Evolutionary conservation across 2,113 vertebrate genomes (phyloP), one percentile per base, ranked within the genome.

Genomic region (Tenrec ecaudatus): DNA sequence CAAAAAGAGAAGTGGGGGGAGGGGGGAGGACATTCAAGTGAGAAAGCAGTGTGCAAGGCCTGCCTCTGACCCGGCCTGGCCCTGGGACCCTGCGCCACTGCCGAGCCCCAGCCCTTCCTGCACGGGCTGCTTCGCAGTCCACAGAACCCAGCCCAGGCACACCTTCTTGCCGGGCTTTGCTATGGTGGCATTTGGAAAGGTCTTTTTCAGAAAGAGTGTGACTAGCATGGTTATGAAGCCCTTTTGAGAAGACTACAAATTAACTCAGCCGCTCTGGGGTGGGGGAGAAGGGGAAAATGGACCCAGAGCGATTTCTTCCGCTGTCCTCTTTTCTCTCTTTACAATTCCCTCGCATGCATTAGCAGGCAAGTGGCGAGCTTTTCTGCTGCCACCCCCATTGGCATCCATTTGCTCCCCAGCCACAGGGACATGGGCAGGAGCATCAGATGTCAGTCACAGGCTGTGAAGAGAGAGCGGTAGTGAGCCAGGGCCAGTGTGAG

Each of bases 401-500:
- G 88, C 40, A 80, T 88, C 86, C 90, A 83, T 95, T 80, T 95
- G 85, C 69, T 93, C 27, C 1, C 22, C 66, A 90, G 85, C 82
- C 75, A 57, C 79, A 40, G 53, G 88, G 62, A 75, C 86, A 76
- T 75, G 0, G 0, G 58, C 7, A 4, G 88, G 85, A 58, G 29
- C 53, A 83, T 73, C 40, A 40, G 47, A 94, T 4, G n/a, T 76
- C 92, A 77, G n/a, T 80, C 78, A 29, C 0, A 2, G 53, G 69
- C 87, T 91, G 22, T 33, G 38, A 80, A 86, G 62, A 75, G 38
- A 89, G 60, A 91, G 68, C n/a, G 15, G 7, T 17, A 81, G 82
- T 58, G 82, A 90, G 75, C 68, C 36, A 23, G 82, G 17, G 77
- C 25, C 40, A 57, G 58, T n/a, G 43, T 29, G 47, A 38, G n/a